Evolutionary conservation across 2,888 invertebrate species (phyloP).

Genomic region (Zhuqinia jingwanae): DNA sequence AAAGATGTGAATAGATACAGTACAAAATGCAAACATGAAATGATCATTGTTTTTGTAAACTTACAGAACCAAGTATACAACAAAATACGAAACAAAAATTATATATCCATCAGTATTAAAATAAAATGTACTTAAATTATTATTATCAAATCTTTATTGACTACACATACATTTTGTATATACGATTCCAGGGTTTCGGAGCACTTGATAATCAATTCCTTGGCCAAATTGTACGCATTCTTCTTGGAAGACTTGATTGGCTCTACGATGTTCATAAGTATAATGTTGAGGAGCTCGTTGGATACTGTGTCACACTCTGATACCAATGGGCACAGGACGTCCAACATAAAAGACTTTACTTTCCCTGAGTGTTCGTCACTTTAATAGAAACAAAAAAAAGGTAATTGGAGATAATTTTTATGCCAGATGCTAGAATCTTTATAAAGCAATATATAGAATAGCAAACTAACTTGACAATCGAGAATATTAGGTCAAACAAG

Average conservation of each 20-base stretch:
- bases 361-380: conserved; percentile 97
- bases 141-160: no score
- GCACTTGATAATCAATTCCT: conserved; percentile 95
- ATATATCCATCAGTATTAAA: background rate
- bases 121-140: no score
- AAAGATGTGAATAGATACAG: no score
- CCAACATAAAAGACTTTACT: conserved; percentile 98
- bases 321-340: conserved; percentile 95
- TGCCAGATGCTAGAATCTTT: no score
- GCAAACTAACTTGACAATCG: conserved; percentile 96
- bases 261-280: conserved; percentile 96
- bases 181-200: conserved; percentile 96
- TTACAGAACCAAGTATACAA: conserved; percentile 90
- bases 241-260: conserved; percentile 94
- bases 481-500: conserved; percentile 96
- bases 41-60: no score
- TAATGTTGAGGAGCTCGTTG: conserved; percentile 95
- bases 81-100: no score
- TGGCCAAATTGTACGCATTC: conserved; percentile 93
- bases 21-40: no score
- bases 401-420: conserved; percentile 5
- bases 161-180: conserved; percentile 94
- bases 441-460: background rate
- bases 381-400: conserved; percentile 79
- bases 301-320: conserved; percentile 97